Base-by-base conservation (phyloP, 1,140 invertebrate genomes). In the Tetramorium simillimum region DNA sequence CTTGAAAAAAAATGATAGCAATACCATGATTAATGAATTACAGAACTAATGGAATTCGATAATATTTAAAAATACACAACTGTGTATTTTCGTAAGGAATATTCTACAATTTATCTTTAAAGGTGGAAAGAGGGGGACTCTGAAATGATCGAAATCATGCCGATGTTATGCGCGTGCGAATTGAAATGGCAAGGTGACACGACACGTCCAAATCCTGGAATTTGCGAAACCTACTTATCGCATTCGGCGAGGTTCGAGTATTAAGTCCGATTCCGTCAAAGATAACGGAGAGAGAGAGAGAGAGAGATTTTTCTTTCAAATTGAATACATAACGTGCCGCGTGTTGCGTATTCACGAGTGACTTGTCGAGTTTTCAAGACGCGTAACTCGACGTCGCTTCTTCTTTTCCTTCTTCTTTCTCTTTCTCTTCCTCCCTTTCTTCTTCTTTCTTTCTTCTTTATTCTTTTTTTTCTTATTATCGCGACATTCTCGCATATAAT, bases 201-300 rank as follows among this genome's bases (percentile, higher is more conserved):
- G 9, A 77, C 18, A n/a, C n/a, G 12, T 28, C 10, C 9, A 18
- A 65, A 43, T 63, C 37, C 16, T 78, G 24, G 14, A 49, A 63
- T n/a, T 46, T 62, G 6, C 56, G 37, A 77, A 77, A 77, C 10
- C 0, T 49, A 60, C 37, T 76, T 76, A 76, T 76, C 73, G 7
- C 73, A 40, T 43, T 76, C 9, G n/a, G 33, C 62, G 62, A 16
- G 28, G 10, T 40, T 9, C 3, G 37, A 16, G 75, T 77, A 77
- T 77, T 77, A 77, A 77, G 5, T 60, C 21, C 14, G 37, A 60
- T 76, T 24, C 18, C 76, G 43, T 1, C 18, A 46, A 77, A 77
- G 76, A 78, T 63, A 78, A 78, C 76, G 18, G 18, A 1, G 33
- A 33, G 33, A 33, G 33, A 33, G 33, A 33, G 33, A 33, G 33